These are phyloP conservation scores for Zeuzera pyrina DNA, from an alignment of 2,888 invertebrate genomes.

Conservation along the genomic window DNA sequence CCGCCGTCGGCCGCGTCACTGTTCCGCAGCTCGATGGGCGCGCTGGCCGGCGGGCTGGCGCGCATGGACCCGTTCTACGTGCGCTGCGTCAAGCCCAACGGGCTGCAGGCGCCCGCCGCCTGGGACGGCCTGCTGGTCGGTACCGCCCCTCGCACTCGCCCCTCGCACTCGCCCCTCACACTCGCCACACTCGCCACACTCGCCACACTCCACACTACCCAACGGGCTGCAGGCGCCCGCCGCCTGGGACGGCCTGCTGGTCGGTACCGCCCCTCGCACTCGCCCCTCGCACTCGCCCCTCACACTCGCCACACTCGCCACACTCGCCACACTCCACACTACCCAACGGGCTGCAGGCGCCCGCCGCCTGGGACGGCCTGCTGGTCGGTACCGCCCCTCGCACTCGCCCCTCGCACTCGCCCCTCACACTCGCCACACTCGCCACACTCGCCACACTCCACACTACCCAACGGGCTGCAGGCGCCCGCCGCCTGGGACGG, in stretches of 20 bases:
- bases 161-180: background rate
- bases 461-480: no score
- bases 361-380: no score
- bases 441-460: no score
- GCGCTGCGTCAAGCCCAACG: slow-evolving; percentile 97
- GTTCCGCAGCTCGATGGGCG: slow-evolving; percentile 95
- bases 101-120: slow-evolving; percentile 87
- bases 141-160: background rate
- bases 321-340: no score
- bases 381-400: no score
- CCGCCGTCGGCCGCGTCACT: slow-evolving; percentile 95
- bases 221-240: background rate
- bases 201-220: background rate
- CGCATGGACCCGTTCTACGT: slow-evolving; percentile 98
- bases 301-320: no score
- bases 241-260: background rate
- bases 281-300: no score
- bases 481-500: no score
- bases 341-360: no score
- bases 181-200: background rate
- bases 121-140: slow-evolving; percentile 88
- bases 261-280: no score
- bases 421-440: no score
- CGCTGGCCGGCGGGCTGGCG: slow-evolving; percentile 88
- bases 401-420: no score